phyloP scores from a whole-genome alignment of 2,797 vertebrate genomes.

The Acestrorhynchus altus region DNA sequence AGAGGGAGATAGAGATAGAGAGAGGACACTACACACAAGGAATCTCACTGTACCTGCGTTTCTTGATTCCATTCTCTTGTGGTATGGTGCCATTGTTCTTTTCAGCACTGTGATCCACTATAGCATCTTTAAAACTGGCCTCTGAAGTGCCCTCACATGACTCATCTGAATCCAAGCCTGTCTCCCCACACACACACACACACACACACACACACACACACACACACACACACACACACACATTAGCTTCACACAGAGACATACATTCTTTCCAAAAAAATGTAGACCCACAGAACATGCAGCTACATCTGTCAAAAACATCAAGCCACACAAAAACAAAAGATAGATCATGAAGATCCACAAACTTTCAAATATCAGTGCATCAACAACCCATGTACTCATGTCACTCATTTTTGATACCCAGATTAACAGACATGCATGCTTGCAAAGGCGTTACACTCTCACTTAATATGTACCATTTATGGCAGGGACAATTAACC shows the following conservation, averaged over 20 bases:
- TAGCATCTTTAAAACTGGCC: constrained; percentile 85
- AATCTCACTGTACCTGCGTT: constrained; percentile 83
- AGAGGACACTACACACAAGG: constrained; percentile 30
- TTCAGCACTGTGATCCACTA: constrained; percentile 75
- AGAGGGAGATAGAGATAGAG: not conserved
- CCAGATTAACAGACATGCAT: not conserved
- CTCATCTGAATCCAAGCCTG: constrained; percentile 96
- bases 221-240: constrained; percentile 13
- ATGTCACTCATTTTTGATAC: not conserved
- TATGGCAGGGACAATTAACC: too few species aligned
- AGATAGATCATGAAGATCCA: not conserved
- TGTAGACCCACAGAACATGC: too few species aligned
- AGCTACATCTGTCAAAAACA: too few species aligned
- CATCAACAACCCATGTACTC: not conserved
- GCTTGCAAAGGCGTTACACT: not conserved
- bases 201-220: constrained; percentile 38
- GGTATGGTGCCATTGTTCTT: constrained; percentile 80
- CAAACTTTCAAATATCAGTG: not conserved
- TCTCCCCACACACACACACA: constrained; percentile 41
- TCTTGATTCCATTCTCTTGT: constrained; percentile 92
- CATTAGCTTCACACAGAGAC: not conserved
- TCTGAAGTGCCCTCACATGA: constrained; percentile 92
- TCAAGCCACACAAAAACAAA: not conserved
- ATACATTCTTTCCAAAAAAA: too few species aligned
- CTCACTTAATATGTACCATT: not conserved